phyloP scores from a whole-genome alignment of 2,888 invertebrate genomes.

The Phortica magna region DNA sequence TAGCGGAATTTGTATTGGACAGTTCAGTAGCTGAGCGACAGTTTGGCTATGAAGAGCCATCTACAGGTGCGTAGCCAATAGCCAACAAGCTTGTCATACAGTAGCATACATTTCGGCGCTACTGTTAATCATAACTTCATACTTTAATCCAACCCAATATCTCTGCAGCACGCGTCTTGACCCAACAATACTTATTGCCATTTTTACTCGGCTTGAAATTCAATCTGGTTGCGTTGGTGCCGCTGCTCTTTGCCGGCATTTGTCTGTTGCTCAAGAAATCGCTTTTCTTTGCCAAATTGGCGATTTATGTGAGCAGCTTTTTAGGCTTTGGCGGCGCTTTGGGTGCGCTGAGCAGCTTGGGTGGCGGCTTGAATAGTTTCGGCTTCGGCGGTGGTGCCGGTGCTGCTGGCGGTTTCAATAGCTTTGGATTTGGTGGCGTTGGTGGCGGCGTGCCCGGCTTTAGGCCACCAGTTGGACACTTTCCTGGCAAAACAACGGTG shows the following conservation, averaged over 20 bases:
- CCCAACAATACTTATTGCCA: constrained; percentile 86
- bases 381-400: constrained; percentile 42
- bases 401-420: constrained; percentile 44
- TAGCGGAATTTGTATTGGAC: constrained; percentile 87
- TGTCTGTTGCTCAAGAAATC: constrained; percentile 88
- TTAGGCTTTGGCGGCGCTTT: constrained; percentile 81
- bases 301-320: constrained; percentile 84
- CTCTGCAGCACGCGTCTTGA: constrained; percentile 85
- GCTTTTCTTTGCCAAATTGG: constrained; percentile 86
- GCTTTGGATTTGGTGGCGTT: constrained; percentile 46
- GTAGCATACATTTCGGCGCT: not conserved
- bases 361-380: constrained; percentile 48
- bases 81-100: not conserved
- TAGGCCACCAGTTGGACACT: constrained; percentile 61
- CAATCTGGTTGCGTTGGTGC: constrained; percentile 86
- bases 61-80: constrained; percentile 67
- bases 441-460: constrained; percentile 45
- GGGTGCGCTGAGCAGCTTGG: constrained; percentile 65
- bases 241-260: constrained; percentile 85
- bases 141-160: too few relatives aligned
- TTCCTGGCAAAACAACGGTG: constrained; percentile 68
- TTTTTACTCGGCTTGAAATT: constrained; percentile 89
- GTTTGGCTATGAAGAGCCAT: constrained; percentile 74
- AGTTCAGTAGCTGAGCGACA: constrained; percentile 79
- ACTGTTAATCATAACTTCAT: not conserved